Base-by-base conservation (phyloP, 2,797 vertebrate species). In the Gymnodraco acuticeps region DNA sequence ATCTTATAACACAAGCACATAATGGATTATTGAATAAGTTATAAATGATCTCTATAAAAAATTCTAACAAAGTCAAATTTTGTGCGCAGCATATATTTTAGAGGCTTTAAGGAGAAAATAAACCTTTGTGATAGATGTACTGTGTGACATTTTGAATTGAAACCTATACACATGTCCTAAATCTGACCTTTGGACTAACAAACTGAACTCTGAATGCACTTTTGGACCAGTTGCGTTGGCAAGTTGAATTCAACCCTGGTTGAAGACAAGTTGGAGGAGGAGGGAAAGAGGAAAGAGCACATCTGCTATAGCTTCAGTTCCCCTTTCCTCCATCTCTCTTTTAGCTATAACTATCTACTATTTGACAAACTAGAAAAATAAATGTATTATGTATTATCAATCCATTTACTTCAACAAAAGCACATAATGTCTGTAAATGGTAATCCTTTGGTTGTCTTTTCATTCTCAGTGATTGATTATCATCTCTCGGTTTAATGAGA, bases 381-480 rank as follows among this genome's bases (percentile, higher is more conserved):
- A 90, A 87, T 94, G 91, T 94, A 90, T 89, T 89, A 91, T 88
- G 90, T 89, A 70, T 77, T 81, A 87, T 73, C 4, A 10, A 84
- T 78, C 82, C 78, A 73, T 91, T 87, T 70, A 84, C 82, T 78
- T 88, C 80, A 80, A 71, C 64, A 84, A 84, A 90, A 92, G 83
- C 89, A 90, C 91, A 93, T 82, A 80, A 92, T 83, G 91, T 94
- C 91, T 94, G 92, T 94, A 88, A 74, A 88, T 92, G 87, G 80
- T 94, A 85, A 90, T 84, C 82, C 91, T 86, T 91, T 80, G 75
- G 85, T 90, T 86, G 82, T 94, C 85, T 88, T 72, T 73, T 91
- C 78, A 86, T 91, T 85, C 78, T 17, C 85, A 92, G 90, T 92
- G 89, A 88, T 83, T 88, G 89, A 89, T 88, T 59, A 64, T 90